Conservation (phyloP, 2,888 invertebrate genomes). For the Drosophila bunnanda region DNA sequence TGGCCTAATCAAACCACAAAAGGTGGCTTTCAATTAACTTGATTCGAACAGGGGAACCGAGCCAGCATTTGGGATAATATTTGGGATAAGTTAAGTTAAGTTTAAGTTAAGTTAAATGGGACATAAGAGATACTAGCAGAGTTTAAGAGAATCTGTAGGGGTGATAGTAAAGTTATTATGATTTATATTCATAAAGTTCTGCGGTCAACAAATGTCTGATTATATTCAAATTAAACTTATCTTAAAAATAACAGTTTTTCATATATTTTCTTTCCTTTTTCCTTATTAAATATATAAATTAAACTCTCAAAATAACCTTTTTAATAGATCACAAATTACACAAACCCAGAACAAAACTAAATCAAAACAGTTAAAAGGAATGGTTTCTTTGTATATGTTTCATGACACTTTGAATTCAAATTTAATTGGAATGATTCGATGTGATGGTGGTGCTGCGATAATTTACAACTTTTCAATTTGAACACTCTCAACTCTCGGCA, state of each 20-base stretch:
- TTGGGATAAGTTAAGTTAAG: background rate
- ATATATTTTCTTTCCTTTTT: background rate
- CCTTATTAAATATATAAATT: background rate
- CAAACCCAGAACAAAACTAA: background rate
- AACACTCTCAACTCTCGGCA: constrained; percentile 60
- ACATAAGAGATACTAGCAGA: background rate
- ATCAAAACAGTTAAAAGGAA: background rate
- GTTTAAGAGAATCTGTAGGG: background rate
- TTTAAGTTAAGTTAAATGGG: too few species aligned
- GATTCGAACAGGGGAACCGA: background rate
- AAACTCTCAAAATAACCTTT: background rate
- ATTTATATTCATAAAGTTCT: too few species aligned
- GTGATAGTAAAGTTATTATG: too few species aligned
- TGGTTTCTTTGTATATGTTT: background rate
- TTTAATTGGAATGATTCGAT: constrained; percentile 84
- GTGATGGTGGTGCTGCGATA: constrained; percentile 72
- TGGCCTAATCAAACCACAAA: constrained; percentile 37
- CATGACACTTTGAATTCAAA: constrained; percentile 82
- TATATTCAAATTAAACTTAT: too few species aligned
- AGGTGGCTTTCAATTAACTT: constrained; percentile 35
- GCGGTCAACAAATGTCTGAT: too few species aligned
- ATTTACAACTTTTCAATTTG: constrained; percentile 78
- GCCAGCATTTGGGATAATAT: background rate
- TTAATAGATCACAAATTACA: background rate
- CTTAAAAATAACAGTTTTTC: too few species aligned